These are phyloP conservation scores for Sisyra terminalis DNA, from an alignment of 2,888 invertebrate species.

Conservation along the genomic window DNA sequence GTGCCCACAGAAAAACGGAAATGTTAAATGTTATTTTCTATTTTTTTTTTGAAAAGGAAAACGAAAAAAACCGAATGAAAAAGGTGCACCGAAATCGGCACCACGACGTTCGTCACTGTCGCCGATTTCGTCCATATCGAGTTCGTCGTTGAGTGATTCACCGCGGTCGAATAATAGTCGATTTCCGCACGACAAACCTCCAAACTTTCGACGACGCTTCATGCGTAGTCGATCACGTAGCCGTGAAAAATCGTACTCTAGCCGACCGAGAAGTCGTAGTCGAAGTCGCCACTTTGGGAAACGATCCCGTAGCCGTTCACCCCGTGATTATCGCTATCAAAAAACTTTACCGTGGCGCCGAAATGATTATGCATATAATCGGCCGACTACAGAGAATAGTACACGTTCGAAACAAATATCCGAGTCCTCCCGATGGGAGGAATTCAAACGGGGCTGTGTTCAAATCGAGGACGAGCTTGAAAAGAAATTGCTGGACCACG, in stretches of 20 bases:
- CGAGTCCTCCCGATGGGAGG: slow-evolving; percentile 29
- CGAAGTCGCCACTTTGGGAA: slow-evolving; percentile 13
- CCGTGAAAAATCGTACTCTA: neutral
- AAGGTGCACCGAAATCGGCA: too few relatives aligned
- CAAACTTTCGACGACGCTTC: slow-evolving; percentile 10
- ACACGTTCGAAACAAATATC: slow-evolving; percentile 3
- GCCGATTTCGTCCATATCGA: slow-evolving; percentile 21
- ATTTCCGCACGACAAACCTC: slow-evolving; percentile 6
- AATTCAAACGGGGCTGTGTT: slow-evolving; percentile 30
- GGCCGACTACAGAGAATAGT: neutral
- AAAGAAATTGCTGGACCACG: slow-evolving; percentile 52
- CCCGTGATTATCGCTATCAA: slow-evolving; percentile 8
- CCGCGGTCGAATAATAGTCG: slow-evolving; percentile 2
- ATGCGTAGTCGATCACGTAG: neutral
- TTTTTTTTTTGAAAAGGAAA: too few relatives aligned
- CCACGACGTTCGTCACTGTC: slow-evolving; percentile 5
- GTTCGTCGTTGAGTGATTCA: slow-evolving; percentile 14
- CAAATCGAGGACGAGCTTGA: slow-evolving; percentile 40
- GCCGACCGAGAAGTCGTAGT: slow-evolving; percentile 7
- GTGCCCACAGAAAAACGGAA: neutral
- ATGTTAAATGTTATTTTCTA: neutral
- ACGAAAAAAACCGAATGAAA: too few relatives aligned
- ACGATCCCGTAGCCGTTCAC: slow-evolving; percentile 19
- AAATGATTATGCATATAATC: slow-evolving; percentile 1
- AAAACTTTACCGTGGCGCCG: slow-evolving; percentile 6